Evolutionary conservation across 2,113 vertebrate species (phyloP), one percentile per base, ranked within the genome.

Genomic region (Amblyornis subalaris): DNA sequence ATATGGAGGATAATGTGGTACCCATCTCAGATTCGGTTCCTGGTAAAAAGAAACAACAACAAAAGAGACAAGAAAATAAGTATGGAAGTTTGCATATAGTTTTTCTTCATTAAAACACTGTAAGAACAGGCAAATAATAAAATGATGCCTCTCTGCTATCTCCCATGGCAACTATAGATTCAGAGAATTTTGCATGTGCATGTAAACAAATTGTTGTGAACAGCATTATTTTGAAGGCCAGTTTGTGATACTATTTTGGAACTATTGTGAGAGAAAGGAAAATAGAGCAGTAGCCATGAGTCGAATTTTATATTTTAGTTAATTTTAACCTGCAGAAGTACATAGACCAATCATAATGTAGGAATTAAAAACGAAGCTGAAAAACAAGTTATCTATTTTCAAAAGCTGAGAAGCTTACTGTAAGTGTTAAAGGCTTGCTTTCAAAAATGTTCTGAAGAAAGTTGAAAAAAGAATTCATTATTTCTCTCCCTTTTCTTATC

Each of bases 31-130:
- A 57, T 44, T 65, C 19, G 24, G 3, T 36, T 90, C 58, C 17
- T 28, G 17, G 6, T 1, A 7, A 13, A 15, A 31, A 23, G 35
- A 4, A 14, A 36, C 13, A 33, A 13, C 7, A 13, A 4, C 7
- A 7, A 36, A 14, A 36, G 1, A 38, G 6, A 61, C 1, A 69
- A 67, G 15, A 69, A 77, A 73, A 29, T 6, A 78, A 70, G 7
- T 28, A n/a, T 21, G 3, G n/a, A 66, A 38, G 1, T 42, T 33
- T 60, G 21, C 20, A 22, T 25, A 22, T 5, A 47, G 3, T 7
- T 91, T 86, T 84, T 91, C 28, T 88, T 51, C 8, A 65, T 69
- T 57, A 61, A 69, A 70, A 50, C 2, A 62, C 6, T 9, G 7
- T n/a, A 62, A 81, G 12, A 35, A 45, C 3, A 44, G 6, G 13